phyloP scores from a whole-genome alignment of 2,113 vertebrate genomes.

The Glaucidium brasilianum region DNA sequence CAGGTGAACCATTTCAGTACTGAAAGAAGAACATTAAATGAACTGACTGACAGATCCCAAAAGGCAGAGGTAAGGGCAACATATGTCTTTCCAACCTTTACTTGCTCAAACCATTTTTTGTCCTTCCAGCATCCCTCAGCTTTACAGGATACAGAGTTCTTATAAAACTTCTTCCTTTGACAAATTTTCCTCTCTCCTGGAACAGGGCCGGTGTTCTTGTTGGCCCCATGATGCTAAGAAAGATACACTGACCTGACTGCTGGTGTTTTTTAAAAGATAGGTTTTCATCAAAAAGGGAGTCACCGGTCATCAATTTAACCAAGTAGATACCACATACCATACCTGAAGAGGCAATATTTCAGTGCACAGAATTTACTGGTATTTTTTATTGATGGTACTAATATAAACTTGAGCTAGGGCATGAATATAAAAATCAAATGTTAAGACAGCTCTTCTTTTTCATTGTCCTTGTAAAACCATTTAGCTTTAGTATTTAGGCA shows the following conservation, averaged over 20 bases:
- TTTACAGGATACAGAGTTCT: background rate
- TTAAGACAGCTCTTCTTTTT: background rate
- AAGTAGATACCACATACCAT: background rate
- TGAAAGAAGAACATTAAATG: background rate
- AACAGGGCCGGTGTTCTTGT: background rate
- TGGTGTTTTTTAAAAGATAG: background rate
- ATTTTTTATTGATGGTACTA: background rate
- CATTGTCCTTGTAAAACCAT: background rate
- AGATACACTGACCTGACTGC: background rate
- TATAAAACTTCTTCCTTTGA: background rate
- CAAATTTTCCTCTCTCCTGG: background rate
- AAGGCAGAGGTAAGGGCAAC: conserved; percentile 7
- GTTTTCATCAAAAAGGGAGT: background rate
- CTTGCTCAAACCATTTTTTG: background rate
- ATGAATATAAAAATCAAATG: conserved; percentile 4
- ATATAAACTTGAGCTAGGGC: background rate
- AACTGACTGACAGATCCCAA: conserved; percentile 11
- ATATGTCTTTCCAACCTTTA: background rate
- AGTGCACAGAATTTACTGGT: background rate
- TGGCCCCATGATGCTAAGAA: background rate
- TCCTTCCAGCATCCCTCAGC: background rate
- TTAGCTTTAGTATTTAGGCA: background rate
- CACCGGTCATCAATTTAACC: background rate
- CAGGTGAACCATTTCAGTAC: conserved; percentile 25
- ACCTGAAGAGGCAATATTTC: background rate